Evolutionary conservation across 2,797 vertebrate genomes (phyloP).

Genomic region (Amniataba percoides): DNA sequence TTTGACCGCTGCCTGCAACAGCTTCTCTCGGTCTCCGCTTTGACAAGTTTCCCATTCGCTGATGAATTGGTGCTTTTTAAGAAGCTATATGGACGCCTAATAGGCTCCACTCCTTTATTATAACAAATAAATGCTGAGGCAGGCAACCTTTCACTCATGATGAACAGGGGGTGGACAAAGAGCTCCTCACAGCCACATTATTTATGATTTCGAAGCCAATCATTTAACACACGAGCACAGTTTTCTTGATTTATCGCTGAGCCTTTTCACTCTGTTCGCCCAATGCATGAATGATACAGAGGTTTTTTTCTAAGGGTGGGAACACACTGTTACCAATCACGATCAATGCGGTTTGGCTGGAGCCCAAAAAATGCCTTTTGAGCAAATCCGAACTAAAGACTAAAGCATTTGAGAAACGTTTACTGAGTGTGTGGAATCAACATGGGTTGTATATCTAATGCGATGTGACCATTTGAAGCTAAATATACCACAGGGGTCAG

Average conservation of each 20-base stretch:
- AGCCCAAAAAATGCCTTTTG: conserved; percentile 7
- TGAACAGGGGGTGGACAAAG: not conserved
- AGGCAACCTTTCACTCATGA: not conserved
- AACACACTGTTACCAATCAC: conserved; percentile 27
- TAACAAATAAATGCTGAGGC: not conserved
- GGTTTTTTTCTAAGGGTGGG: not conserved
- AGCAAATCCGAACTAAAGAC: conserved; percentile 5
- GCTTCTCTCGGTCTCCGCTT: conserved; percentile 11
- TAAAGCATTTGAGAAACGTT: conserved; percentile 49
- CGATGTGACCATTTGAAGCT: conserved; percentile 14
- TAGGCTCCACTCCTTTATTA: not conserved
- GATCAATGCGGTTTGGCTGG: conserved; percentile 23
- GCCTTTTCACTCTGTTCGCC: not conserved
- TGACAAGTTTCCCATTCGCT: conserved; percentile 2
- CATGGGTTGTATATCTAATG: conserved; percentile 17
- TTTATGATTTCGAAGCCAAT: conserved; percentile 1
- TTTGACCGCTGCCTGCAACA: conserved; percentile 29
- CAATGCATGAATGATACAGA: conserved; percentile 1
- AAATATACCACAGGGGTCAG: conserved; percentile 33
- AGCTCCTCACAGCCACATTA: not conserved
- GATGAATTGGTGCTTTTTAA: not conserved
- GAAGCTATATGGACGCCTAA: not conserved
- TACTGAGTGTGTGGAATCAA: conserved; percentile 26
- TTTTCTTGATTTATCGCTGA: conserved; percentile 16
- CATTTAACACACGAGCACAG: not conserved